Evolutionary conservation across 2,113 vertebrate species (phyloP), one percentile per base, ranked within the genome.

Genomic region (Corythoichthys haematopterus): DNA sequence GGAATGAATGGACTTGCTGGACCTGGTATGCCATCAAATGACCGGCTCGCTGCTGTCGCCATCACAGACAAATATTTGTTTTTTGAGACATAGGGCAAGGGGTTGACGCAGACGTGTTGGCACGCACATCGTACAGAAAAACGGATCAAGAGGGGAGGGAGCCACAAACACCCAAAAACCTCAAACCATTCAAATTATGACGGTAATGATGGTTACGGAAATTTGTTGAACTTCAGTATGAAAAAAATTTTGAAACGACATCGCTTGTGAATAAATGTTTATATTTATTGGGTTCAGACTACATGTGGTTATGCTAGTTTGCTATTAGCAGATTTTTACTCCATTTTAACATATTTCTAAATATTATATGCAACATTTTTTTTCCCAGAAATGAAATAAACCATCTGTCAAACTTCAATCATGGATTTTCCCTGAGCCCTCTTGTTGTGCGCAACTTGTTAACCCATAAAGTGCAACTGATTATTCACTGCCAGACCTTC

Each of bases 61-160:
- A 85, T 72, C 62, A 14, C 61, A 43, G 61, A 73, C 80, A 88
- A 88, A 88, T 86, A 88, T 90, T 89, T 87, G 85, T 80, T 75
- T 85, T 71, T 77, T 79, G 70, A 80, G 71, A 80, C 70, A 77
- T 68, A 65, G 65, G 71, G 52, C 61, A 73, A 35, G 12, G 52
- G 4, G 65, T 20, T n/a, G 20, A 61, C 67, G 72, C 6, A 52
- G 72, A 84, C 60, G 53, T 83, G 78, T 60, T 53, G 74, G 70
- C 58, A 63, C 67, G 52, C 77, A 82, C 72, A 63, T 33, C 51
- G 65, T 12, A 13, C 38, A 72, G 57, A 57, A 71, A 76, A 53
- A 69, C 71, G 50, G 40, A 35, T 6, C 47, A 38, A 47, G 35
- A 1, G 13, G 36, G 12, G 28, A 38, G 45, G 59, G 40, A 45